Conservation (phyloP, 2,888 invertebrate genomes). For the Diloba caeruleocephala region DNA sequence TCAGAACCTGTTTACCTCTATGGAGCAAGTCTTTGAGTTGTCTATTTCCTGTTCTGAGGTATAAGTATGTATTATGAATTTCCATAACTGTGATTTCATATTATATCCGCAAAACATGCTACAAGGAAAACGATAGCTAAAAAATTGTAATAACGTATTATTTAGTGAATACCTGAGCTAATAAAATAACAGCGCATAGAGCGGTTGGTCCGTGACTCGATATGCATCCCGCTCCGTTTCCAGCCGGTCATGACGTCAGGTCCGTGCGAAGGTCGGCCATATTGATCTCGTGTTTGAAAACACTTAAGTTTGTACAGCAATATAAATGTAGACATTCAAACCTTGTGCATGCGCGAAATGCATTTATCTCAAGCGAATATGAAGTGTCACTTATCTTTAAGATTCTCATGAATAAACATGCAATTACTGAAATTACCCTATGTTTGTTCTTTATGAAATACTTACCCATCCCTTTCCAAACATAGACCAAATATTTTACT, state of each 20-base stretch:
- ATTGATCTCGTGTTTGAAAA: constrained; percentile 80
- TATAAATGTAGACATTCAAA: constrained; percentile 18
- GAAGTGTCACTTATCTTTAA: constrained; percentile 14
- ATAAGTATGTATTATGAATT: constrained; percentile 50
- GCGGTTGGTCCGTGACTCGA: constrained; percentile 70
- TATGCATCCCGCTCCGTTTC: constrained; percentile 77
- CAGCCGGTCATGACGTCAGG: constrained; percentile 82
- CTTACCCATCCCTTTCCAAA: no score
- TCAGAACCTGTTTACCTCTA: constrained; percentile 64
- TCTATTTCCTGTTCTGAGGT: constrained; percentile 62
- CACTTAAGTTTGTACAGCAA: constrained; percentile 17
- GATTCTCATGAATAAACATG: constrained; percentile 15
- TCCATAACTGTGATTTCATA: constrained; percentile 38
- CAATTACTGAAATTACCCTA: no score
- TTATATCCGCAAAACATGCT: constrained; percentile 12
- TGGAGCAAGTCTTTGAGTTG: constrained; percentile 55
- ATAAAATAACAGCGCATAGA: constrained; percentile 8
- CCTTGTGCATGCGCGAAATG: constrained; percentile 27
- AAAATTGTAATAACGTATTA: constrained; percentile 28
- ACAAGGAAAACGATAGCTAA: constrained; percentile 32
- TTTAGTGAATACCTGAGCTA: constrained; percentile 6
- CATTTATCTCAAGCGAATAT: constrained; percentile 27
- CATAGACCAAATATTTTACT: no score
- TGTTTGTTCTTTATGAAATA: no score
- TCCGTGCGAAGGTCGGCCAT: constrained; percentile 81